Conservation (phyloP, 2,888 invertebrate genomes). For the Pollenia labialis region DNA sequence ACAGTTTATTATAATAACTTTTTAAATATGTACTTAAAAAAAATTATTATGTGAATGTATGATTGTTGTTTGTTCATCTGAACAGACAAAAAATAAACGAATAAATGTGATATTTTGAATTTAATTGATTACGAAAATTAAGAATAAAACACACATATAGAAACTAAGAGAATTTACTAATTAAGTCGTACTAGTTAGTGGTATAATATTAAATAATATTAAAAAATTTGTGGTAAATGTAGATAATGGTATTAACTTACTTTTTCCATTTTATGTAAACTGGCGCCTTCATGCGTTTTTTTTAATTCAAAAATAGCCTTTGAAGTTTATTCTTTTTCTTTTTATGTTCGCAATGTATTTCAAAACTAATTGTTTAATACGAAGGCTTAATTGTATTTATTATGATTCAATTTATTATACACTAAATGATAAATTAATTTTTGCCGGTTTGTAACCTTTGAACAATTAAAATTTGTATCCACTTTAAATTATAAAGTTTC, state of each 20-base stretch:
- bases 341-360: not conserved
- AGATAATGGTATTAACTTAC: slow-evolving; percentile 32
- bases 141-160: not conserved
- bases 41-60: slow-evolving; percentile 14
- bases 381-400: slow-evolving; percentile 9
- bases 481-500: slow-evolving; percentile 29
- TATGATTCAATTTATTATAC: slow-evolving; percentile 25
- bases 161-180: not conserved
- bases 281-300: slow-evolving; percentile 66
- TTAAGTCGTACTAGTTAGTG: not conserved
- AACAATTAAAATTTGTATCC: slow-evolving; percentile 36
- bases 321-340: slow-evolving; percentile 13
- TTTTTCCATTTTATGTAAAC: slow-evolving; percentile 45
- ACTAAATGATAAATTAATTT: slow-evolving; percentile 1
- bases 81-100: slow-evolving; percentile 8
- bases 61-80: slow-evolving; percentile 12
- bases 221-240: not conserved
- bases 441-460: slow-evolving; percentile 56
- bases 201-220: too few relatives aligned
- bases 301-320: slow-evolving; percentile 16
- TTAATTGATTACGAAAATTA: slow-evolving; percentile 4
- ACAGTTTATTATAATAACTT: slow-evolving; percentile 41
- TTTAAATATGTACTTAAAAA: slow-evolving; percentile 13
- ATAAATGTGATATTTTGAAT: not conserved
- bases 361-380: slow-evolving; percentile 22